Conservation (phyloP, 2,113 vertebrate species). For the Lepisosteus oculatus region DNA sequence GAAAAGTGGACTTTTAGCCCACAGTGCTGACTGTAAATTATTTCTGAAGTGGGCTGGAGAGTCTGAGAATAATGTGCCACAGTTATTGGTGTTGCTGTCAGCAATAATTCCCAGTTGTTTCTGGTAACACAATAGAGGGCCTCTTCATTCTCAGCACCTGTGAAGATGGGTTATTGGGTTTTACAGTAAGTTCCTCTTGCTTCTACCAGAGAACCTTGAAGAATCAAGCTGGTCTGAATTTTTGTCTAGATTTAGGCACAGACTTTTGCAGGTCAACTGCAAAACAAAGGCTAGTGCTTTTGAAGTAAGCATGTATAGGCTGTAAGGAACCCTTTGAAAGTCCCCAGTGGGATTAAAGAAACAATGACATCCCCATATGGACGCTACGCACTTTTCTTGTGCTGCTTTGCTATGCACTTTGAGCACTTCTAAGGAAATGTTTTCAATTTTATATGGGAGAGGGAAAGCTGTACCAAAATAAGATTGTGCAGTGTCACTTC, state of each 20-base stretch:
- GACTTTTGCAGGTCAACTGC: conserved; percentile 8
- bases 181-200: not conserved
- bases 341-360: conserved; percentile 38
- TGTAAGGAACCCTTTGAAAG: conserved; percentile 41
- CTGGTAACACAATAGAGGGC: not conserved
- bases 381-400: not conserved
- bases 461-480: too few relatives aligned
- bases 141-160: not conserved
- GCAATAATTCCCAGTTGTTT: too few relatives aligned
- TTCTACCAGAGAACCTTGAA: conserved; percentile 27
- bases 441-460: too few relatives aligned
- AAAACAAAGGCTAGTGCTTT: conserved; percentile 54
- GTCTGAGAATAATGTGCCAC: too few relatives aligned
- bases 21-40: too few relatives aligned
- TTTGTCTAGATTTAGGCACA: conserved; percentile 31
- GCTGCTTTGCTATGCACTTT: not conserved
- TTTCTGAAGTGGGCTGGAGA: too few relatives aligned
- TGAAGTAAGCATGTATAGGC: conserved; percentile 53
- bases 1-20: too few relatives aligned
- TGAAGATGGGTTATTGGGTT: not conserved
- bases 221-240: conserved; percentile 45
- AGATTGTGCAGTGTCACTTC: too few relatives aligned
- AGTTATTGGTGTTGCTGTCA: too few relatives aligned
- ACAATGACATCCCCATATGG: conserved; percentile 23
- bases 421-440: too few relatives aligned